These are phyloP conservation scores for Hypomesus transpacificus DNA, from an alignment of 2,113 vertebrate genomes.

Conservation along the genomic window DNA sequence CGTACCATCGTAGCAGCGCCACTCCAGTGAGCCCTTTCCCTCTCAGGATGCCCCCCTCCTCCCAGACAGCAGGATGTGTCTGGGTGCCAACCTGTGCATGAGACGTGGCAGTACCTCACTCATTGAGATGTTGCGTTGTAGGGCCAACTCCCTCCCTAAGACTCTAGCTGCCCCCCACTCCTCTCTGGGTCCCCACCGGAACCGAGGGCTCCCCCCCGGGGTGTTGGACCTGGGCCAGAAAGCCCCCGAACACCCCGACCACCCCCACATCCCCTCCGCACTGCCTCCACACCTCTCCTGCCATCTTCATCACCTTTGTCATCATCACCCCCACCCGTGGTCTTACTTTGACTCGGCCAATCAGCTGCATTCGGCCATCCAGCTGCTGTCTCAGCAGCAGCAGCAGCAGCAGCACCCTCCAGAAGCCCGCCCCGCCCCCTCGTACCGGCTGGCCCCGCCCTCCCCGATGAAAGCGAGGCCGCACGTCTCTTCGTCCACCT, in stretches of 20 bases:
- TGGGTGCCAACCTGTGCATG: constrained; percentile 16
- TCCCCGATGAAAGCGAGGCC: no score
- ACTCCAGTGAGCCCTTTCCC: constrained; percentile 51
- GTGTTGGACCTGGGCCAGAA: no score
- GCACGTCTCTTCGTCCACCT: background rate
- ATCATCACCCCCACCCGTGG: constrained; percentile 8
- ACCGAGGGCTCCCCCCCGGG: background rate
- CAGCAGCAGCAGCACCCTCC: constrained; percentile 26
- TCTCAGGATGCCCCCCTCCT: constrained; percentile 37
- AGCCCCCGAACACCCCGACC: no score
- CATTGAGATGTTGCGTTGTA: constrained; percentile 51
- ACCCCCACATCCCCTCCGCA: background rate
- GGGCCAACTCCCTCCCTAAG: constrained; percentile 33
- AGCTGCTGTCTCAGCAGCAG: constrained; percentile 38
- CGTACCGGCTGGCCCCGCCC: no score
- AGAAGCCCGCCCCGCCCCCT: constrained; percentile 12
- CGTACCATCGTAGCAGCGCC: constrained; percentile 45
- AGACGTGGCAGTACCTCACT: constrained; percentile 47
- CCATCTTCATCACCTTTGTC: constrained; percentile 27
- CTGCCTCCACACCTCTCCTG: background rate
- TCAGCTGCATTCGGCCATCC: constrained; percentile 31
- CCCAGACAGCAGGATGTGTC: constrained; percentile 28
- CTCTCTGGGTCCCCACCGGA: constrained; percentile 24
- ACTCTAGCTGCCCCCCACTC: constrained; percentile 11
- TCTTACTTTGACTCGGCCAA: constrained; percentile 44